A percentile compares a stretch with the other conserved stretches of the same genome.
Conservation (phyloP, 2,888 invertebrate genomes). For the Autographa pulchrina region DNA sequence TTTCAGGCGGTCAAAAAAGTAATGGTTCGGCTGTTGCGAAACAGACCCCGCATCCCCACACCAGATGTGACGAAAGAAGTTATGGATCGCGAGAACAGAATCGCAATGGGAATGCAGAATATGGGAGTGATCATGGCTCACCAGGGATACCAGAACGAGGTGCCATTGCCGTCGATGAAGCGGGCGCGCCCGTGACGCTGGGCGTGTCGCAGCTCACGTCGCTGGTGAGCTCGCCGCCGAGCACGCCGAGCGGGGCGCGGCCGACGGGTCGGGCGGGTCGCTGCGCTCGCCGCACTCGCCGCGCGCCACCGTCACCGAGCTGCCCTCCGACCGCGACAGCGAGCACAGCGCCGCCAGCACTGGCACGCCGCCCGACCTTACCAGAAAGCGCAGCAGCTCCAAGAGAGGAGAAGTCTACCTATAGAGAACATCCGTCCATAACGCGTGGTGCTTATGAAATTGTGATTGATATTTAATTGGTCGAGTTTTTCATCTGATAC, state of each 20-base stretch:
- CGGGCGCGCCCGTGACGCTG: constrained; percentile 86
- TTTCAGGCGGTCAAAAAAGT: constrained; percentile 91
- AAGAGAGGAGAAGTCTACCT: constrained; percentile 86
- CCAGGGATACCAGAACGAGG: constrained; percentile 90
- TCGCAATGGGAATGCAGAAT: constrained; percentile 87
- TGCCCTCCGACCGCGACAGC: constrained; percentile 77
- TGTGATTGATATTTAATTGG: constrained; percentile 61
- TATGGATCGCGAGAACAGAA: constrained; percentile 92
- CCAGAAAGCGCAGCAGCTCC: constrained; percentile 75
- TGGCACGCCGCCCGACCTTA: constrained; percentile 72
- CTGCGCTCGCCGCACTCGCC: constrained; percentile 60
- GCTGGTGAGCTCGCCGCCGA: constrained; percentile 86
- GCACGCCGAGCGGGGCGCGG: constrained; percentile 75
- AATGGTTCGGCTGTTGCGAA: constrained; percentile 93
- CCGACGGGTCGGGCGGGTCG: constrained; percentile 63
- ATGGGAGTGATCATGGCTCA: constrained; percentile 93
- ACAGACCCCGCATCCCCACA: constrained; percentile 96
- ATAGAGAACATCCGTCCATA: constrained; percentile 59
- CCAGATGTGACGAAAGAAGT: constrained; percentile 96
- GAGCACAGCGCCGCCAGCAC: constrained; percentile 72
- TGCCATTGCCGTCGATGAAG: constrained; percentile 86
- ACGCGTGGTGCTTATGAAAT: constrained; percentile 63
- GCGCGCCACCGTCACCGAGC: constrained; percentile 71
- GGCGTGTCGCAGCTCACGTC: constrained; percentile 90
- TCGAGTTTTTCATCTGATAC: constrained; percentile 42